Base-by-base conservation (phyloP, 2,797 vertebrate species). In the Melanotaenia boesemani region DNA sequence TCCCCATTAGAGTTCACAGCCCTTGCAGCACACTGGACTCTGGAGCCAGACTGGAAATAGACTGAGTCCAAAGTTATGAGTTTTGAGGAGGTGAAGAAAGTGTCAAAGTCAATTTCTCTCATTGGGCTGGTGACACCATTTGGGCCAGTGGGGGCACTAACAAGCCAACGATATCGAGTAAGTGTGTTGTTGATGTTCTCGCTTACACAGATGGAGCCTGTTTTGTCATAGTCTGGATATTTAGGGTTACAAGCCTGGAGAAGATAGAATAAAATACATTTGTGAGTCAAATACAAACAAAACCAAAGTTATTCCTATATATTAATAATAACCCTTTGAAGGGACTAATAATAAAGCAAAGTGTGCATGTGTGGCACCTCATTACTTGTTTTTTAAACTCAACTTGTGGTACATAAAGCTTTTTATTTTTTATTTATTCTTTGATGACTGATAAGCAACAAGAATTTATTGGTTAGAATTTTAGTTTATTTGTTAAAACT, bases 71-170 rank as follows among this genome's bases (percentile, higher is more conserved):
- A 84, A 0, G 97, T 96, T 86, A 98, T 96, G 82, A 95, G 95
- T 92, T 98, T 99, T 74, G 97, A 98, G 0, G 97, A 97, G 3
- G 97, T 97, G 88, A 99, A 98, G 91, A 99, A 99, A 34, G 98
- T 99, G 77, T 99, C 94, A 16, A 97, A 97, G 91, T 98, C 97
- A 26, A 96, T 93, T 68, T 99, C 98, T 72, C 93, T 95, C 97
- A 99, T 96, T 5, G 97, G 96, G 87, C 96, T 97, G 74, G 97
- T 97, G 60, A 99, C 97, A 0, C 97, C 97, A 3, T 98, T 96
- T 0, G 90, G 86, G 37, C 97, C 95, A 0, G 95, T 91, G 16
- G 97, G 98, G 52, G 97, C 97, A 1, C 97, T 98, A 1, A 96
- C 93, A 6, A 99, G 94, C 98, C 98, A 99, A 30, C 97, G 95